A percentile compares a stretch with the other conserved stretches of the same genome.
Evolutionary conservation across 2,113 vertebrate species (phyloP).

Genomic region (Aphyosemion australe): DNA sequence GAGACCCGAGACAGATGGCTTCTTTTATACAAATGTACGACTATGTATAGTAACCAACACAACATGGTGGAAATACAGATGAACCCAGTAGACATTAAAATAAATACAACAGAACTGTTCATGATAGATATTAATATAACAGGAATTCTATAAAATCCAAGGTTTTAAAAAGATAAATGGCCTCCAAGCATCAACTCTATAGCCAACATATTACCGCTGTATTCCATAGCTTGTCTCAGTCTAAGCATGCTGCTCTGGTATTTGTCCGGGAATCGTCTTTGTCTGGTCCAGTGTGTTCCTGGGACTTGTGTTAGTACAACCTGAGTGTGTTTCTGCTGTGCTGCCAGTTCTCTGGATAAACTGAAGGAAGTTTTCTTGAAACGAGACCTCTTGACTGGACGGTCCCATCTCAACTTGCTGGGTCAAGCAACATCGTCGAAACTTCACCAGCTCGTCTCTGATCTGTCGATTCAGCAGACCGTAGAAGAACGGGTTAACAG

Average conservation of each 20-base stretch:
- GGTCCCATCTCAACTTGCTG: slow-evolving; percentile 72
- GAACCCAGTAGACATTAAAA: background rate
- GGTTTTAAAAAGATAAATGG: background rate
- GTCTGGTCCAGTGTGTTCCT: slow-evolving; percentile 76
- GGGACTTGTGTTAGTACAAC: slow-evolving; percentile 71
- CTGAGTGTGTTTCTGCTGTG: slow-evolving; percentile 73
- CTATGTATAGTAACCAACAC: too few relatives aligned
- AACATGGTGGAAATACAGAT: too few relatives aligned
- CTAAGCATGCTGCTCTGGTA: slow-evolving; percentile 77
- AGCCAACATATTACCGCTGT: slow-evolving; percentile 10
- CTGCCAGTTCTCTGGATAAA: slow-evolving; percentile 85
- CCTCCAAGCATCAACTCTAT: background rate
- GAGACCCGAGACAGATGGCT: too few relatives aligned
- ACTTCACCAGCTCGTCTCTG: slow-evolving; percentile 85
- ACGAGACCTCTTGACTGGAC: slow-evolving; percentile 83
- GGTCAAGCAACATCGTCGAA: slow-evolving; percentile 79
- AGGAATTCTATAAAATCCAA: background rate
- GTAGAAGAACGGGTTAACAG: slow-evolving; percentile 91
- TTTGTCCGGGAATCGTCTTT: slow-evolving; percentile 79
- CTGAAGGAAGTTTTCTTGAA: slow-evolving; percentile 87
- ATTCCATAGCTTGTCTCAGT: slow-evolving; percentile 38
- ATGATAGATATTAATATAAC: background rate
- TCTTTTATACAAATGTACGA: too few relatives aligned
- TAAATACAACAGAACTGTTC: background rate
- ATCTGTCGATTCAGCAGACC: slow-evolving; percentile 91